Evolutionary conservation across 2,797 vertebrate species (phyloP), one percentile per base, ranked within the genome.

Genomic region (Macroramphosus scolopax): DNA sequence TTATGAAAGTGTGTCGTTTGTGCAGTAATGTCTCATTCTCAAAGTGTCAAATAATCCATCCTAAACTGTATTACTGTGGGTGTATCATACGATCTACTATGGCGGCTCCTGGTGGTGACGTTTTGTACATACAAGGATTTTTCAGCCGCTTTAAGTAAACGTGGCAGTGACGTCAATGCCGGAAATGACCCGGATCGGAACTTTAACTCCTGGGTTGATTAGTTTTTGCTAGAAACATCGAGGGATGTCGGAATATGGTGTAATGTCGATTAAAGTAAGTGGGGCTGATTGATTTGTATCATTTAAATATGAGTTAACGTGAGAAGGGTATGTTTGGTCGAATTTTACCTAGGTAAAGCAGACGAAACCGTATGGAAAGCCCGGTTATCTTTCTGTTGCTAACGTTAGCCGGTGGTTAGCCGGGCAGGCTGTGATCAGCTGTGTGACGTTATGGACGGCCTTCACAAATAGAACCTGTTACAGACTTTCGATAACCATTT

Each of bases 131-230:
- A 35, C 51, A 40, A 12, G 16, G 22, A 11, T 31, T 50, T 59
- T 46, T 31, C 2, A 1, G 12, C 13, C 12, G 2, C 31, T 55
- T 25, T 44, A 78, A 63, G 90, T 62, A 76, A 82, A 93, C 92
- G 92, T 93, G 92, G 92, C 92, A 89, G 64, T 90, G 90, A 93
- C 92, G 91, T 91, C 36, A 55, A 4, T 28, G 17, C 84, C 89
- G 89, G 88, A 90, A 90, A 78, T 66, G 54, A 87, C 87, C 79
- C 84, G 83, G 78, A 88, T 87, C 61, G 80, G 66, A 89, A 88
- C 84, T 84, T 84, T 85, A 88, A 89, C 80, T 73, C 55, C 54
- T 42, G 51, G 65, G 17, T 58, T 62, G 71, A 67, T 62, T 69
- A 68, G 49, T 79, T 68, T 60, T 42, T 1, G 28, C 6, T 49